Percentiles rank a stretch among this genome's conserved stretches.
phyloP scores from a whole-genome alignment of 2,113 vertebrate genomes.

The Panthera leo region DNA sequence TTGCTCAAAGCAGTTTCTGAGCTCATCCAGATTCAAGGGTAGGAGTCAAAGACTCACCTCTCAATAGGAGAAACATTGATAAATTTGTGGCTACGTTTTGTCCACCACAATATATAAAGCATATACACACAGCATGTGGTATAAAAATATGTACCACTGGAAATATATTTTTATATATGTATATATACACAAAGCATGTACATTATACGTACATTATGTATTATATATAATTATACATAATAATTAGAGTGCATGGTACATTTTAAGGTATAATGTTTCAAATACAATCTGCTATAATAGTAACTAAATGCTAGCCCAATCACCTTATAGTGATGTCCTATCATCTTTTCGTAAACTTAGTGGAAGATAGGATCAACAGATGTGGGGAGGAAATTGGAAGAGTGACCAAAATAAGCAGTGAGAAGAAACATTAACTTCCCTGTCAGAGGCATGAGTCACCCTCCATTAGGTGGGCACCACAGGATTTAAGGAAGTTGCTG shows the following conservation, averaged over 20 bases:
- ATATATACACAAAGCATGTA: background rate
- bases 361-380: background rate
- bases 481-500: constrained; percentile 10
- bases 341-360: background rate
- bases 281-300: background rate
- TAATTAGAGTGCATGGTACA: background rate
- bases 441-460: background rate
- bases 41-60: background rate
- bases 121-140: background rate
- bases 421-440: background rate
- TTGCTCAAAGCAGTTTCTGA: background rate
- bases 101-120: background rate
- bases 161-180: background rate
- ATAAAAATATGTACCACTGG: background rate
- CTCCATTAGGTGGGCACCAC: background rate
- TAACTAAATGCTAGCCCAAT: background rate
- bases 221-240: background rate
- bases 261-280: background rate
- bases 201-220: background rate
- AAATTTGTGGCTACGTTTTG: background rate
- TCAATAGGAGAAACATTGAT: background rate
- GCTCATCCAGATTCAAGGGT: background rate
- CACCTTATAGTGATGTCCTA: background rate
- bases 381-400: background rate
- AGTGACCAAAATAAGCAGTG: background rate